phyloP scores from a whole-genome alignment of 2,888 invertebrate species.

The Hirtodrosophila histrioides region DNA sequence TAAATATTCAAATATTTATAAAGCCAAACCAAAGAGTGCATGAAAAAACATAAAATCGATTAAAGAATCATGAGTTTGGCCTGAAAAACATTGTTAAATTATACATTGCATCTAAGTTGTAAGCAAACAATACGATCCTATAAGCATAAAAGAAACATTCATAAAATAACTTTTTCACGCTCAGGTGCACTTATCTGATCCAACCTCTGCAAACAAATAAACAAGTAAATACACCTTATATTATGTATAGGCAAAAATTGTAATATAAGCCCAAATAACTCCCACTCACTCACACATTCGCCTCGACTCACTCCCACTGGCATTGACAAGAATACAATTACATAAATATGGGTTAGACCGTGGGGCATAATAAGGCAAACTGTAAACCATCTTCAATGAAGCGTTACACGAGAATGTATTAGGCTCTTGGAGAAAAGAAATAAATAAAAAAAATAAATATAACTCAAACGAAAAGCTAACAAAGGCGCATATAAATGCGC shows the following conservation, averaged over 20 bases:
- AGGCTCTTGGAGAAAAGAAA: background rate
- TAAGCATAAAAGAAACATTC: too few species aligned
- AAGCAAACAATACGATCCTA: too few species aligned
- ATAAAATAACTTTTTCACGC: too few species aligned
- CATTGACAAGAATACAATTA: slow-evolving; percentile 54
- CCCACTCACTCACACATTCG: slow-evolving; percentile 30
- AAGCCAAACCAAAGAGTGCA: too few species aligned
- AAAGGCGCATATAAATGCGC: slow-evolving; percentile 61
- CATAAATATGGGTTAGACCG: slow-evolving; percentile 53
- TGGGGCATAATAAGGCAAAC: slow-evolving; percentile 60
- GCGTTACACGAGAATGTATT: slow-evolving; percentile 35
- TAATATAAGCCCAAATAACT: too few species aligned
- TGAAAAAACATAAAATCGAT: too few species aligned
- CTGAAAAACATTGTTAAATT: too few species aligned
- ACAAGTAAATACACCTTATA: background rate
- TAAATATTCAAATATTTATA: too few species aligned
- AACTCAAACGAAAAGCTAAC: slow-evolving; percentile 40
- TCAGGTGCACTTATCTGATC: background rate
- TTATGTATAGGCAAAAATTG: too few species aligned
- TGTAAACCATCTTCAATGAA: slow-evolving; percentile 66
- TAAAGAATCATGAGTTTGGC: too few species aligned
- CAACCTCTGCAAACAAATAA: background rate
- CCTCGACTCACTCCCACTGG: slow-evolving; percentile 5
- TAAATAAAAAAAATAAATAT: background rate
- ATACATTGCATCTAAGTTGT: too few species aligned